These are phyloP conservation scores for Liasis olivaceus DNA, from an alignment of 2,797 vertebrate species.

Conservation along the genomic window DNA sequence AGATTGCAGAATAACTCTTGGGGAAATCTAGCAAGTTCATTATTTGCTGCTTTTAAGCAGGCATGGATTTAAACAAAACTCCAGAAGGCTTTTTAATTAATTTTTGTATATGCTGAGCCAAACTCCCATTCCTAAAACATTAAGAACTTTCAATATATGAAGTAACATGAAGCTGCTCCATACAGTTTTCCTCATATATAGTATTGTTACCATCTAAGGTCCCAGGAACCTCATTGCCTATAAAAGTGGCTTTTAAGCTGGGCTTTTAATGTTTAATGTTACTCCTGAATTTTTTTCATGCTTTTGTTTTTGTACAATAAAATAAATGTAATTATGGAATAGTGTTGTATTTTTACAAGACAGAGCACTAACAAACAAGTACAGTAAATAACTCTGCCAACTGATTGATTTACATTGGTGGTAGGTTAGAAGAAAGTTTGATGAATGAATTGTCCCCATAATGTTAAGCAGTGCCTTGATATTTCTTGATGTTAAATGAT, in stretches of 20 bases:
- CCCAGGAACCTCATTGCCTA: not conserved
- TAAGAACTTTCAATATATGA: not conserved
- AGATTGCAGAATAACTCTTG: not conserved
- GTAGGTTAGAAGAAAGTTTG: too few relatives aligned
- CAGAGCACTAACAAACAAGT: too few relatives aligned
- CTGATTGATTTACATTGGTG: too few relatives aligned
- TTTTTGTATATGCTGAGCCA: not conserved
- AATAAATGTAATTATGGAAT: too few relatives aligned
- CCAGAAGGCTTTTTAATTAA: not conserved
- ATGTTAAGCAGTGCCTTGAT: too few relatives aligned
- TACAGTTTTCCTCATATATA: not conserved
- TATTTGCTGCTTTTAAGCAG: not conserved
- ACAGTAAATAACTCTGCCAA: too few relatives aligned
- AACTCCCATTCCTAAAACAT: not conserved
- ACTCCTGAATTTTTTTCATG: too few relatives aligned
- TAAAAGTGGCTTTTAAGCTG: not conserved
- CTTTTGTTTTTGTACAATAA: too few relatives aligned
- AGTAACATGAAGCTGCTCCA: not conserved
- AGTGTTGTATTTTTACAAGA: too few relatives aligned
- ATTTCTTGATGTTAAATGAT: too few relatives aligned
- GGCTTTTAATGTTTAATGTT: too few relatives aligned
- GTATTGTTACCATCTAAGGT: not conserved
- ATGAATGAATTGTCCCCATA: too few relatives aligned
- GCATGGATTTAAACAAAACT: not conserved
- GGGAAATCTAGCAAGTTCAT: not conserved